Evolutionary conservation across 2,113 vertebrate genomes (phyloP), one percentile per base, ranked within the genome.

Genomic region (Odontophorus gujanensis): DNA sequence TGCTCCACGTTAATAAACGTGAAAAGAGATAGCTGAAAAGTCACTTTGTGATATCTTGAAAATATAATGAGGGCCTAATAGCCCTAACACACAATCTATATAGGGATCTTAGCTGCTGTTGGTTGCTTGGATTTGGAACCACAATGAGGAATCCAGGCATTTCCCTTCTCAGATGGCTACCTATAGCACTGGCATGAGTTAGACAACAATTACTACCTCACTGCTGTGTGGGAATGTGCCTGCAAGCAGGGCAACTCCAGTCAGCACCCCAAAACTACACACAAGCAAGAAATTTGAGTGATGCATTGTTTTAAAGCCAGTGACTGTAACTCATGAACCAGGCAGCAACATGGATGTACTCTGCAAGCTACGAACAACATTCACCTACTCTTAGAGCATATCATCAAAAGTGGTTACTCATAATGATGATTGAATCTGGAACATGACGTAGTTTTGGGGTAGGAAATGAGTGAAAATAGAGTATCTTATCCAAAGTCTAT

Each of bases 61-160:
- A 95, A 96, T 87, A 83, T 86, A 94, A 89, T 80, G 61, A 95
- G 63, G 63, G 48, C 74, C 90, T 90, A 97, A 82, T 45, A 82
- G n/a, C 50, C 63, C 68, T 92, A 94, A 72, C 69, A 92, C 91
- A 76, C 72, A 93, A 81, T 93, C 95, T 95, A 93, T 72, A 81
- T 83, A 92, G 72, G 50, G 65, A 92, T 95, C 96, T 86, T 3
- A 3, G 83, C 81, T 96, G 85, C 73, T 58, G 92, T 92, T 59
- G 84, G 57, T 85, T 96, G 76, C 95, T 88, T 89, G 87, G 71
- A 95, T 94, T 97, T 96, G 96, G 93, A 87, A 92, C 72, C 47
- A 66, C 90, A 96, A 45, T 22, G 26, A 97, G 88, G 78, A 95
- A 76, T 61, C 15, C 9, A 89, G 82, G 91, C 84, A 85, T 79